Base-by-base conservation (phyloP, 2,888 invertebrate species). In the Leptinotarsa tumamoca region DNA sequence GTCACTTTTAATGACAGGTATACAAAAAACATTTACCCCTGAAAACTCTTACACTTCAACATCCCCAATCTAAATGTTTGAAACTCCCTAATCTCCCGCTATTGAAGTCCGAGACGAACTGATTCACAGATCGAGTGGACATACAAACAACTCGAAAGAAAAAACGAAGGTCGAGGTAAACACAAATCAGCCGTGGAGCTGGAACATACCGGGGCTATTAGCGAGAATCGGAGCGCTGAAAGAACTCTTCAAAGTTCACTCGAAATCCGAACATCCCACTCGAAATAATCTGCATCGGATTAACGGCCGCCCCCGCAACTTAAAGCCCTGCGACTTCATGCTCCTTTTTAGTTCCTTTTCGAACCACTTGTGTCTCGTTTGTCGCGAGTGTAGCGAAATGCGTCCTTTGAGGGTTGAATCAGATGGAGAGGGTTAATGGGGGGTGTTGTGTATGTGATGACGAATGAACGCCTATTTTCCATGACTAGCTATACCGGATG, bases 201-300 rank as follows among this genome's bases (percentile, higher is more conserved):
- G 33, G 63, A 63, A 63, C 63, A 43, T 63, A 63, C 63, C 43
- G 43, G 58, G 63, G 63, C 63, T 63, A 63, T 63, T 63, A 63
- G 33, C 63, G 63, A 63, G 63, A 63, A 63, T 33, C 63, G 68
- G 66, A 71, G 68, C 68, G 49, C 61, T n/a, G 67, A 74, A 80
- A 73, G 82, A 63, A 71, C 78, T 72, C 82, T 82, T 74, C 76
- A 82, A 77, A 73, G 73, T 78, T 77, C 78, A 72, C 75, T 56
- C 76, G 43, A 71, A 68, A 56, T 43, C 72, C 73, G 61, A 68
- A 68, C 77, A 74, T 75, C 75, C 77, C 79, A 79, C 79, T 79
- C 76, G 68, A 79, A 79, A 77, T 77, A 79, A 79, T 79, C 79
- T 79, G 77, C 79, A 77, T 77, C 74, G 75, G 77, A 77, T 79